Evolutionary conservation across 2,797 vertebrate species (phyloP), one percentile per base, ranked within the genome.

Genomic region (Cheirogaleus major): DNA sequence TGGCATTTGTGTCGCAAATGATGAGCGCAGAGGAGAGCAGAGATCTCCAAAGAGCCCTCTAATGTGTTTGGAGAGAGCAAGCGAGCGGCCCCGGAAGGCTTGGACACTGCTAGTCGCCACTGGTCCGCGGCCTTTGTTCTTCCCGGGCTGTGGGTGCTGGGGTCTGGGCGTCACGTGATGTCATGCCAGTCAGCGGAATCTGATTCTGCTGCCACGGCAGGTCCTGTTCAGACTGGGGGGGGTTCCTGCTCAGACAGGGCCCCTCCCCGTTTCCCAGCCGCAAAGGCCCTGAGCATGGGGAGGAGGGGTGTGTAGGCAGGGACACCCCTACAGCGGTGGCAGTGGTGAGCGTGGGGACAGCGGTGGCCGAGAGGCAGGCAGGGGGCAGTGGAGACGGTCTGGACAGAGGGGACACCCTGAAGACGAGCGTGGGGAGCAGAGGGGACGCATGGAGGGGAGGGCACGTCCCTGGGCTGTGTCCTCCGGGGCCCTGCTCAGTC

Each of bases 51-150:
- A 50, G 59, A 80, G 78, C 73, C 32, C 80, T 35, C 76, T 65
- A 55, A 93, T 63, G 93, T 82, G 91, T 86, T 63, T 85, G 75
- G 43, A 79, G 87, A 89, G 55, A 82, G 69, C 73, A 9, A 38
- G 80, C 2, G 30, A 70, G 91, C 2, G 1, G 79, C 67, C 52
- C 2, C 12, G 0, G 55, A 67, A 76, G 25, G 95, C 91, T 89
- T 48, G 1, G 90, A 93, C 93, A 89, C 61, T 2, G 11, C 25
- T 69, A 92, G 76, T 12, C 72, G 55, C 67, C 0, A 2, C 79
- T 0, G 2, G 43, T 27, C 78, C 8, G 65, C 0, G 0, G 76
- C 78, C 75, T 96, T 79, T 93, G 95, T 89, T 91, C 82, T 92
- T 45, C 50, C 80, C 0, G 0, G 52, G 94, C 86, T 50, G 82